These are phyloP conservation scores for Lampris megalopsis DNA, from an alignment of 2,113 vertebrate genomes.

Conservation along the genomic window DNA sequence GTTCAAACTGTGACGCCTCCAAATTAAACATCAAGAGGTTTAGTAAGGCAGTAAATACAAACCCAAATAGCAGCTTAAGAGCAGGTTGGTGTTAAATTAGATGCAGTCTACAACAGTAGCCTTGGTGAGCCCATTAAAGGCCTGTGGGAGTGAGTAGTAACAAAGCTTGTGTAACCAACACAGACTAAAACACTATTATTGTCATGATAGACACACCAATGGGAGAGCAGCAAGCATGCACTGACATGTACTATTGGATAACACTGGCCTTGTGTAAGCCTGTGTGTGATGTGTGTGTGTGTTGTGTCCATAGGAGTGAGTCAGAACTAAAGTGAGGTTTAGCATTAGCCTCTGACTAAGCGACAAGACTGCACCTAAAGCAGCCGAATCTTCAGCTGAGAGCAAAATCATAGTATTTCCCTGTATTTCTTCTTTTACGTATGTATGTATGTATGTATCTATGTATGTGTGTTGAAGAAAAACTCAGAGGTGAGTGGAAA, in stretches of 20 bases:
- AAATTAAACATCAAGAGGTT: too few relatives aligned
- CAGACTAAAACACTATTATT: neutral
- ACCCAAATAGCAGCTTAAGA: too few relatives aligned
- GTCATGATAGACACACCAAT: neutral
- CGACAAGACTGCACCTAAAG: neutral
- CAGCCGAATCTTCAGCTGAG: neutral
- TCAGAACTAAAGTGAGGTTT: neutral
- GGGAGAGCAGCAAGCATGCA: neutral
- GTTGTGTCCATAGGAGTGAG: too few relatives aligned
- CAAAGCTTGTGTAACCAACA: neutral
- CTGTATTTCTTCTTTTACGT: neutral
- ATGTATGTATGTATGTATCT: slow-evolving; percentile 11
- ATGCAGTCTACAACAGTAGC: too few relatives aligned
- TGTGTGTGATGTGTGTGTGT: too few relatives aligned
- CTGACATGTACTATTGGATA: slow-evolving; percentile 3
- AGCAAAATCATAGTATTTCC: too few relatives aligned
- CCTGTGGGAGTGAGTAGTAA: too few relatives aligned
- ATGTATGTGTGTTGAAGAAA: neutral
- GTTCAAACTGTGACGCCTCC: too few relatives aligned
- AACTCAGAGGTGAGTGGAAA: slow-evolving; percentile 24
- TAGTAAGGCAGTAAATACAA: too few relatives aligned
- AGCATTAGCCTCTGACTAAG: neutral
- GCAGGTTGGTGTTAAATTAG: too few relatives aligned
- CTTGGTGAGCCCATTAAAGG: too few relatives aligned
- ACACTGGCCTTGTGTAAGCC: neutral